Conservation (phyloP, 2,888 invertebrate genomes). For the Polyploca ridens region DNA sequence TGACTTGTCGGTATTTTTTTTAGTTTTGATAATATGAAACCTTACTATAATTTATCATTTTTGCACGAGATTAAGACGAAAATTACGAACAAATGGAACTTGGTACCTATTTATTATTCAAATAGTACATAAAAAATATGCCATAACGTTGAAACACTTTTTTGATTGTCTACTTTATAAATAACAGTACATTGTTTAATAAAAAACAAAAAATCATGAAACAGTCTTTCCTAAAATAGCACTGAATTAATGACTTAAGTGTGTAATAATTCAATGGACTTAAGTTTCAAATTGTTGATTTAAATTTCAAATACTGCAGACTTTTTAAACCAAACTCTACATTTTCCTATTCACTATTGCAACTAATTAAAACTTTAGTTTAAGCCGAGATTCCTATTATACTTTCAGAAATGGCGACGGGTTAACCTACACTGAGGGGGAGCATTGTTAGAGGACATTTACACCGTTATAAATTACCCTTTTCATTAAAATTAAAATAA, state of each 20-base stretch:
- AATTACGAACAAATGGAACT: no score
- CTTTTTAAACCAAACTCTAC: slow-evolving; percentile 52
- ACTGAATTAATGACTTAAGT: background rate
- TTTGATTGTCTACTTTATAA: no score
- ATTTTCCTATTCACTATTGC: slow-evolving; percentile 76
- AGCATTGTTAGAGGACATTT: slow-evolving; percentile 36
- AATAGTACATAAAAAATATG: no score
- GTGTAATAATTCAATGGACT: no score
- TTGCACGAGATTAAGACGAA: no score
- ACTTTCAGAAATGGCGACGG: slow-evolving; percentile 73
- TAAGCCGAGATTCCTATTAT: slow-evolving; percentile 79
- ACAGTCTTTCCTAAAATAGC: background rate
- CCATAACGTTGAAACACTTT: no score
- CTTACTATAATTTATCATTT: no score
- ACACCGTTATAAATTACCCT: slow-evolving; percentile 37
- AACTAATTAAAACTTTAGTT: slow-evolving; percentile 83
- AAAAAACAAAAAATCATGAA: background rate
- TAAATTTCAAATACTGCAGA: slow-evolving; percentile 62
- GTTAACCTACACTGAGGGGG: slow-evolving; percentile 56
- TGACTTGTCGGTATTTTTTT: no score
- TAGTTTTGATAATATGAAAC: no score
- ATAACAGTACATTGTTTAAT: background rate
- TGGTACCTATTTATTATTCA: no score
- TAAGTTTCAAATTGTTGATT: slow-evolving; percentile 44
- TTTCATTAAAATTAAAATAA: no score